These are phyloP conservation scores for Synergus japonicus DNA, from an alignment of 2,888 invertebrate genomes.

Conservation along the genomic window DNA sequence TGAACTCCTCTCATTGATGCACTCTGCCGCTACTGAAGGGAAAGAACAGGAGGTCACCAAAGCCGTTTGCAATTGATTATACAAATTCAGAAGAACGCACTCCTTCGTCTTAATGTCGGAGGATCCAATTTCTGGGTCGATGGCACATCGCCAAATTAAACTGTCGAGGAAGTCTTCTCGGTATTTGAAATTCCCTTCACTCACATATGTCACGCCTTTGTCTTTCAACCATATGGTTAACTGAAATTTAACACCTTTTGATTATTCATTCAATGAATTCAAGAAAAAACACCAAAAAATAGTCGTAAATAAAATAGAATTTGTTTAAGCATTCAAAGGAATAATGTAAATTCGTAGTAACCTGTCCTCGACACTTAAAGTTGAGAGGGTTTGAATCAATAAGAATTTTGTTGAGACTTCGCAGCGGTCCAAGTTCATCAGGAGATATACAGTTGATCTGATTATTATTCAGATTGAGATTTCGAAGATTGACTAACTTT, in stretches of 20 bases:
- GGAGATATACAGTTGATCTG: conserved; percentile 62
- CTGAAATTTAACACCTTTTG: conserved; percentile 55
- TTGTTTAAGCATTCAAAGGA: neutral
- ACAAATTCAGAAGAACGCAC: conserved; percentile 67
- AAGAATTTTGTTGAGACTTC: conserved; percentile 64
- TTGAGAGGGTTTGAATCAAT: conserved; percentile 65
- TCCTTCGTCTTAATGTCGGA: conserved; percentile 66
- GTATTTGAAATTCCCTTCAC: conserved; percentile 50
- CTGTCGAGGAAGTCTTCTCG: conserved; percentile 65
- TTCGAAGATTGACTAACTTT: conserved; percentile 58
- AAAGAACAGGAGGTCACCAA: conserved; percentile 61
- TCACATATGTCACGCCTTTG: conserved; percentile 66
- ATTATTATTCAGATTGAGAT: conserved; percentile 66
- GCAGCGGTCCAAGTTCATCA: conserved; percentile 57
- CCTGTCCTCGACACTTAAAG: conserved; percentile 66
- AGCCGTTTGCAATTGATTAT: conserved; percentile 66
- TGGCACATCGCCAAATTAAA: conserved; percentile 70
- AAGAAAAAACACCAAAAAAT: neutral
- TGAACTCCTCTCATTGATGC: conserved; percentile 53
- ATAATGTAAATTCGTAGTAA: conserved; percentile 46
- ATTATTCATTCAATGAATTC: neutral
- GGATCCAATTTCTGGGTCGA: conserved; percentile 52
- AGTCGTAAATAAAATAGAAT: too few relatives aligned
- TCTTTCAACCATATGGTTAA: conserved; percentile 68
- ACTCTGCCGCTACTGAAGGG: conserved; percentile 50